phyloP scores from a whole-genome alignment of 2,797 vertebrate species.

The Phylloscopus collybita region DNA sequence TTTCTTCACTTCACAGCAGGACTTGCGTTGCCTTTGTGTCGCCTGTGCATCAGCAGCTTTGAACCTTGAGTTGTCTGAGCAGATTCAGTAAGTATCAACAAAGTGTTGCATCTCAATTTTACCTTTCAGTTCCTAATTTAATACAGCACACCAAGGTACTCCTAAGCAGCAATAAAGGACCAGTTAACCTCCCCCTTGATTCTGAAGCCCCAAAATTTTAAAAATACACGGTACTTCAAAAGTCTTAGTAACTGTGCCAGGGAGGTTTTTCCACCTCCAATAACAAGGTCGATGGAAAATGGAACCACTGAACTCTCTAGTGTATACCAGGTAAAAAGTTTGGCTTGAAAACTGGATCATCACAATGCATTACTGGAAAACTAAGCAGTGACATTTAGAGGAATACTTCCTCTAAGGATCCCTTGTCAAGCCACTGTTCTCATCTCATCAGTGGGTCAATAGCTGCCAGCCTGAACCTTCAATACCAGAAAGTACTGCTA shows the following conservation, averaged over 20 bases:
- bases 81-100: neutral
- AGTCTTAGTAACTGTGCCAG: neutral
- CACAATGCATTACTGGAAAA: neutral
- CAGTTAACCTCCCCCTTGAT: neutral
- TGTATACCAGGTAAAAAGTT: neutral
- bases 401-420: neutral
- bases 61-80: neutral
- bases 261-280: neutral
- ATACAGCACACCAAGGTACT: neutral
- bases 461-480: neutral
- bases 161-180: neutral
- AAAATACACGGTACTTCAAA: neutral
- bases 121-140: neutral
- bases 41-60: neutral
- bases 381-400: neutral
- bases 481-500: neutral
- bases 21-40: neutral
- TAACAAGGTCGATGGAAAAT: neutral
- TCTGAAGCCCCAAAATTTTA: neutral
- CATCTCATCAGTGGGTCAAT: neutral
- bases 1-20: neutral
- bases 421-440: neutral
- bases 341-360: neutral
- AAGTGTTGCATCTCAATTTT: neutral
- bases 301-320: neutral